Percentiles rank a stretch among this genome's conserved stretches.
These are phyloP conservation scores for Neomorphus geoffroyi DNA, from an alignment of 2,797 vertebrate species.

Conservation along the genomic window DNA sequence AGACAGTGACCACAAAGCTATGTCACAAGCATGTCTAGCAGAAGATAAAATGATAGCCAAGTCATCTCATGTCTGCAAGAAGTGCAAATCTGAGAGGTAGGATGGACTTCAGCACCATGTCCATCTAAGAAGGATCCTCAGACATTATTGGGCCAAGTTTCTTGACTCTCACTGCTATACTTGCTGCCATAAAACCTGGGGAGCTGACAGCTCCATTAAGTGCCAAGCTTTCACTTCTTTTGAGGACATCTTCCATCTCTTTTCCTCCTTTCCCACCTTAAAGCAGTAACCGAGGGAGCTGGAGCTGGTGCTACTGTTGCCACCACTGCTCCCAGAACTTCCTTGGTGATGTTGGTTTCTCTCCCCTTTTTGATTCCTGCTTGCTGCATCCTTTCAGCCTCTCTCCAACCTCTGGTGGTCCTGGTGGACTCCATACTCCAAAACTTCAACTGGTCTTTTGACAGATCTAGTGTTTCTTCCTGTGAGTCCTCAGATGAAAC, in stretches of 20 bases:
- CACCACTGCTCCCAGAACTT: background rate
- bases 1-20: background rate
- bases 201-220: background rate
- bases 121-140: background rate
- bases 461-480: background rate
- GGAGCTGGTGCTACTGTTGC: background rate
- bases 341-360: background rate
- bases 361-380: background rate
- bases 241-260: background rate
- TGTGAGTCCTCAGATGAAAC: background rate
- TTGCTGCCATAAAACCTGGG: background rate
- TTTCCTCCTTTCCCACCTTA: background rate
- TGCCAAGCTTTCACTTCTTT: background rate
- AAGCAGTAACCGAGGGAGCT: background rate
- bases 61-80: background rate
- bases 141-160: background rate
- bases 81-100: background rate
- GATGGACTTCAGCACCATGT: background rate
- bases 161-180: background rate
- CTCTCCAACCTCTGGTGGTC: background rate
- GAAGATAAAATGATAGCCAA: background rate
- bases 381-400: background rate
- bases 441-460: background rate
- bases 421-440: background rate
- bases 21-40: background rate